Conservation (phyloP, 2,113 vertebrate genomes). For the Daphoenositta chrysoptera region DNA sequence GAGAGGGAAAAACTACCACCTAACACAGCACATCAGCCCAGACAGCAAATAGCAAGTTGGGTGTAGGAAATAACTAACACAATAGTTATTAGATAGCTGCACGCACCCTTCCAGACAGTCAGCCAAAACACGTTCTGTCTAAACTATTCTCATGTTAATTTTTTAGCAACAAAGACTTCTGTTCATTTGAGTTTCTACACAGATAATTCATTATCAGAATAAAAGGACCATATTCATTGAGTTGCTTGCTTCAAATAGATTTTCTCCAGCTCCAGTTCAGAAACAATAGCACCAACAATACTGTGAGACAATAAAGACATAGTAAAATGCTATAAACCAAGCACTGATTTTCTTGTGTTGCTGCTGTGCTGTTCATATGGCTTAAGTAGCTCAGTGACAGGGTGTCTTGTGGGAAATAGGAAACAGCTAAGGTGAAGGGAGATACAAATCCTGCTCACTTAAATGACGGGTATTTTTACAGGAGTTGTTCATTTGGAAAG, state of each 20-base stretch:
- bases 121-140: background rate
- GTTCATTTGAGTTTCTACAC: background rate
- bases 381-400: slow-evolving; percentile 15
- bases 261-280: background rate
- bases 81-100: background rate
- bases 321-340: slow-evolving; percentile 13
- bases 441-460: slow-evolving; percentile 6
- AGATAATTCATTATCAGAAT: slow-evolving; percentile 2
- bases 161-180: slow-evolving; percentile 5
- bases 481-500: background rate
- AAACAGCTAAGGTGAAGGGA: slow-evolving; percentile 17
- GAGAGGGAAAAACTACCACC: background rate
- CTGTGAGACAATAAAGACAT: background rate
- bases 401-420: background rate
- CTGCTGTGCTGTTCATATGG: background rate
- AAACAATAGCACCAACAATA: slow-evolving; percentile 10
- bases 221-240: background rate
- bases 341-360: background rate
- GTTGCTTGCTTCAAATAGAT: slow-evolving; percentile 4
- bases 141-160: background rate
- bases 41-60: background rate
- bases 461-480: background rate
- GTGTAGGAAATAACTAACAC: background rate
- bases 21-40: background rate
- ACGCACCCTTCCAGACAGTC: background rate